phyloP scores from a whole-genome alignment of 2,797 vertebrate genomes.

The Rhabdophis nuchalis region DNA sequence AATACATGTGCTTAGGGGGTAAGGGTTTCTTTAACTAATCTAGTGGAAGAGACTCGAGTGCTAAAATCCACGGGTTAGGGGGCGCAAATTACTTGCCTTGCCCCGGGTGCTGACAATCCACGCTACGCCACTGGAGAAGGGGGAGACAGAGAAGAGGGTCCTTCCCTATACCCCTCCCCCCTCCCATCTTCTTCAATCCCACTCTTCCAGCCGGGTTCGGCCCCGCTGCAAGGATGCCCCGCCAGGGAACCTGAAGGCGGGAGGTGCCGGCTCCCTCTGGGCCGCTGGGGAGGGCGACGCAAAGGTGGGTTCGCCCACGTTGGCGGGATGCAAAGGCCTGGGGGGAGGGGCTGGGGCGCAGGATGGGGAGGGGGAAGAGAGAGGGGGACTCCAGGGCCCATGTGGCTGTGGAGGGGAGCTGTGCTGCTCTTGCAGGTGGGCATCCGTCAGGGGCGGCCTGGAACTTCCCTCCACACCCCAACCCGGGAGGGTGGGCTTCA shows the following conservation, averaged over 20 bases:
- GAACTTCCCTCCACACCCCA: too few relatives aligned
- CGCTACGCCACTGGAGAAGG: too few relatives aligned
- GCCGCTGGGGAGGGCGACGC: neutral
- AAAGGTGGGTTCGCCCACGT: neutral
- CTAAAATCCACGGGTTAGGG: too few relatives aligned
- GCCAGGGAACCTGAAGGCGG: neutral
- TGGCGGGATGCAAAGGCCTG: neutral
- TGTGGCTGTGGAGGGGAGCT: neutral
- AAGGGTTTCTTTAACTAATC: too few relatives aligned
- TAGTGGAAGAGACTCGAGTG: too few relatives aligned
- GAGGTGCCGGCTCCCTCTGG: neutral
- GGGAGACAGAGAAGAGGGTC: neutral
- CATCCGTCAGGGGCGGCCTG: neutral
- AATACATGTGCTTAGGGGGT: too few relatives aligned
- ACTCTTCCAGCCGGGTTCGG: neutral
- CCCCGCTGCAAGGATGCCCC: neutral
- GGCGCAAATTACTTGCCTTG: too few relatives aligned
- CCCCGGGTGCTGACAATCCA: too few relatives aligned
- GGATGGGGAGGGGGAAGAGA: too few relatives aligned
- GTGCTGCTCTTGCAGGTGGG: neutral
- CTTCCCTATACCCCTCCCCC: fast-evolving
- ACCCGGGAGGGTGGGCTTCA: neutral
- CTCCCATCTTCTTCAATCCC: neutral
- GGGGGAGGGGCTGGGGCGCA: neutral
- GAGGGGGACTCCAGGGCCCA: neutral